Evolutionary conservation across 2,888 invertebrate species (phyloP).

Genomic region (Caenorhabditis macrosperma): DNA sequence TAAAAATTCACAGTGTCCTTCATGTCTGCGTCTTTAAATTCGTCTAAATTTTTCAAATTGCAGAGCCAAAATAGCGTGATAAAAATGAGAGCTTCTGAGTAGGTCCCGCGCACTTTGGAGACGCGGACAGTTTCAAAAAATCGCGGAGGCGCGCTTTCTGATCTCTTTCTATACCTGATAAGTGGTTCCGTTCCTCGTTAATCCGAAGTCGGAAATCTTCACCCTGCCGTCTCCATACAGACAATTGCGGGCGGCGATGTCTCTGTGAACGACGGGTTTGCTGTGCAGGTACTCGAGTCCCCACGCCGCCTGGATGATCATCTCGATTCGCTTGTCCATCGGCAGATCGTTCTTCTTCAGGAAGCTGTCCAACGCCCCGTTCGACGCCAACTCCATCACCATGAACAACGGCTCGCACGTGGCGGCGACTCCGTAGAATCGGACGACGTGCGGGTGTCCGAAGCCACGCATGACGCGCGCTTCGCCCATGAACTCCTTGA

Average conservation of each 20-base stretch:
- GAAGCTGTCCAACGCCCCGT: conserved; percentile 66
- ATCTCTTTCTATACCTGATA: no score
- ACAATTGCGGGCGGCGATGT: conserved; percentile 68
- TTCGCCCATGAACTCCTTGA: conserved; percentile 76
- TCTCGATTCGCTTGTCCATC: conserved; percentile 54
- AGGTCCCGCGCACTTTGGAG: no score
- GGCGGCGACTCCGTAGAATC: conserved; percentile 69
- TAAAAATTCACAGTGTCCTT: no score
- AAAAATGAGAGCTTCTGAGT: no score
- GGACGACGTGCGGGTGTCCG: conserved; percentile 70
- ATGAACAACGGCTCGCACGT: conserved; percentile 66
- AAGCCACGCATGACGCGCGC: conserved; percentile 73
- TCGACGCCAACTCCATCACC: conserved; percentile 68
- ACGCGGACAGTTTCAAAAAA: no score
- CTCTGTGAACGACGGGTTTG: conserved; percentile 61
- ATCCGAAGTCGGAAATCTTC: conserved; percentile 65
- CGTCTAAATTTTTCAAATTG: no score
- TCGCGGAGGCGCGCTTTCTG: no score
- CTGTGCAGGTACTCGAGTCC: conserved; percentile 67
- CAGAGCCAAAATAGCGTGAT: no score
- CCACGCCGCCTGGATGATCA: conserved; percentile 60
- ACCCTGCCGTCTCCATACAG: conserved; percentile 60
- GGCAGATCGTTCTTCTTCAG: conserved; percentile 66
- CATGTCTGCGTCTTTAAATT: no score
- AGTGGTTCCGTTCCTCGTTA: conserved; percentile 56